Evolutionary conservation across 2,888 invertebrate species (phyloP).

Genomic region (Drosophila villosipedis): DNA sequence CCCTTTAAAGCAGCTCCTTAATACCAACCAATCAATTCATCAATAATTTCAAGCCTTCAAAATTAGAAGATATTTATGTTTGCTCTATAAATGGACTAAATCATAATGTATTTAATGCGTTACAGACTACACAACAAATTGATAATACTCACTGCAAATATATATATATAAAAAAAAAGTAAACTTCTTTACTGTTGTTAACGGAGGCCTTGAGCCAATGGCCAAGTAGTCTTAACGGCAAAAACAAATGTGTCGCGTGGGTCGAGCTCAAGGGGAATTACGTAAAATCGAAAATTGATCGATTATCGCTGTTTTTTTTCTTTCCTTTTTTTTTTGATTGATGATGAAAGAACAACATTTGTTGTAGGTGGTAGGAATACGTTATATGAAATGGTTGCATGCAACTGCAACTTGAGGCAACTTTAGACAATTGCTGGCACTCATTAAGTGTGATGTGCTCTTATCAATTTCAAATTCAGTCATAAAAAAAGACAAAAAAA

Average conservation of each 20-base stretch:
- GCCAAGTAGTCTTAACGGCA: neutral
- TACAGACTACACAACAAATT: neutral
- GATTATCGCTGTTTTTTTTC: neutral
- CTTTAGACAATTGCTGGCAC: constrained; percentile 10
- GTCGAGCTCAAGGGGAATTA: neutral
- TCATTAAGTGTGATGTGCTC: neutral
- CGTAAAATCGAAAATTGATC: constrained; percentile 13
- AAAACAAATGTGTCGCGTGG: constrained; percentile 3
- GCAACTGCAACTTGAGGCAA: constrained; percentile 8
- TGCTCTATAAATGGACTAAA: neutral
- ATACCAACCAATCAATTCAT: neutral
- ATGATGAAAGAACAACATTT: neutral
- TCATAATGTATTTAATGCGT: neutral
- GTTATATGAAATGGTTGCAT: constrained; percentile 1
- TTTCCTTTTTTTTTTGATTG: constrained; percentile 3
- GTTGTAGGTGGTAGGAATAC: neutral
- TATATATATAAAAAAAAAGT: neutral
- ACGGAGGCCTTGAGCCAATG: constrained; percentile 2
- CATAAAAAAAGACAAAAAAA: constrained; percentile 1
- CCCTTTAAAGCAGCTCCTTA: neutral
- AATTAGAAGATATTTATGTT: neutral
- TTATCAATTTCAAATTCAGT: constrained; percentile 9
- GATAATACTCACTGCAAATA: neutral
- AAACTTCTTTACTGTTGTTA: constrained; percentile 1
- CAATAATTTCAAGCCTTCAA: neutral